Evolutionary conservation across 2,888 invertebrate genomes (phyloP).

Genomic region (Prosopocoilus inquinatus): DNA sequence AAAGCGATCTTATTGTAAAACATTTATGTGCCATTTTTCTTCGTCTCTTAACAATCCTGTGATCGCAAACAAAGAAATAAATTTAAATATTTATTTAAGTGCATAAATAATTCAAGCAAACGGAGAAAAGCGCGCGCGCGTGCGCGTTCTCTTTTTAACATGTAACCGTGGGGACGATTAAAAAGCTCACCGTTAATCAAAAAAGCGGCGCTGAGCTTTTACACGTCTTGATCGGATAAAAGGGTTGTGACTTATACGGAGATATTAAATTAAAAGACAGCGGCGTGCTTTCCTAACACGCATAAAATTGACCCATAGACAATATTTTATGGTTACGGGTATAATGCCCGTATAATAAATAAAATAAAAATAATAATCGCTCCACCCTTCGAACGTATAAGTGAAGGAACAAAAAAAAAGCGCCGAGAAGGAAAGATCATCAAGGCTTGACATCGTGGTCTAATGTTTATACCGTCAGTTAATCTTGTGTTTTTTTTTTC

Average conservation of each 20-base stretch:
- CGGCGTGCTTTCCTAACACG: background rate
- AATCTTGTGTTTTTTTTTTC: slow-evolving; percentile 30
- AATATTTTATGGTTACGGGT: background rate
- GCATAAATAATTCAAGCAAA: background rate
- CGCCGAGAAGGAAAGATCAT: background rate
- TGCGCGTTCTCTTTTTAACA: too few species aligned
- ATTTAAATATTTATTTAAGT: slow-evolving; percentile 20
- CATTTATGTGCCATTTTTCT: slow-evolving; percentile 10
- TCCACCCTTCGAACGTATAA: background rate
- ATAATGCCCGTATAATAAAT: slow-evolving; percentile 5
- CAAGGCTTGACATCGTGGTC: slow-evolving; percentile 19
- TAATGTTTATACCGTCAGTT: slow-evolving; percentile 32
- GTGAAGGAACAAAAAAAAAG: background rate
- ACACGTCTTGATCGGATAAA: too few species aligned
- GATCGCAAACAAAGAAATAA: slow-evolving; percentile 19
- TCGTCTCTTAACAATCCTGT: slow-evolving; percentile 8
- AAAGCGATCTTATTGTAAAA: slow-evolving; percentile 16
- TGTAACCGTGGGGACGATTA: too few species aligned
- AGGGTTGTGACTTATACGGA: too few species aligned
- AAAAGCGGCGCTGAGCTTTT: too few species aligned
- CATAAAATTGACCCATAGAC: background rate
- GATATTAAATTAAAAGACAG: too few species aligned
- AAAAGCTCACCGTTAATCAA: too few species aligned
- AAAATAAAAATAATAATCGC: slow-evolving; percentile 6
- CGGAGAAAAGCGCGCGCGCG: too few species aligned